phyloP scores from a whole-genome alignment of 2,888 invertebrate genomes.

The Stictocephala bisonia region DNA sequence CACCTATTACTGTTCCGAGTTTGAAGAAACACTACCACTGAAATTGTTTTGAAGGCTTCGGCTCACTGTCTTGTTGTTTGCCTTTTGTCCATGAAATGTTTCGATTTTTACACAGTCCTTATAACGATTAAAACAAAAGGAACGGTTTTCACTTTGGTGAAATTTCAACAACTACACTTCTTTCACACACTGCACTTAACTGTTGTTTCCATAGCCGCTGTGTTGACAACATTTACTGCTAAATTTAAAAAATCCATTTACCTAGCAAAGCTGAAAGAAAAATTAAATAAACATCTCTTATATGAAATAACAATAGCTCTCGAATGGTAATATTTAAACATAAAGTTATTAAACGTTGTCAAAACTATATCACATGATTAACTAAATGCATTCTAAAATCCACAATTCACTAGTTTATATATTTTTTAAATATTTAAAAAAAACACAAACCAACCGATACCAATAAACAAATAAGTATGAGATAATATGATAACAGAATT shows the following conservation, averaged over 20 bases:
- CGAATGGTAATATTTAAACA: no score
- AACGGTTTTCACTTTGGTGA: slow-evolving; percentile 16
- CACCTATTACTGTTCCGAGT: background rate
- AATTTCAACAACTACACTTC: slow-evolving; percentile 4
- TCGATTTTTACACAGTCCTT: slow-evolving; percentile 23
- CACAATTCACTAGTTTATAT: slow-evolving; percentile 31
- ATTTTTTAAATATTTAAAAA: slow-evolving; percentile 26
- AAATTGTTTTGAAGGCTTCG: slow-evolving; percentile 1
- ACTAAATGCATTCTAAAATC: slow-evolving; percentile 18
- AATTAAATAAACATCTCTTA: no score
- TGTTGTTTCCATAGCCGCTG: background rate
- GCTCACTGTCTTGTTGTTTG: slow-evolving; percentile 17
- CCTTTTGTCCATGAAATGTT: slow-evolving; percentile 4
- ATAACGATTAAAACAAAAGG: slow-evolving; percentile 10
- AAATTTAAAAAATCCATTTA: no score
- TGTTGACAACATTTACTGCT: background rate
- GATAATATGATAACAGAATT: slow-evolving; percentile 33
- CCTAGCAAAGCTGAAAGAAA: background rate
- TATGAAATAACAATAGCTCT: no score
- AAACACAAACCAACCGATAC: slow-evolving; percentile 37
- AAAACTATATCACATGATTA: background rate
- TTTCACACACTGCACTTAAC: slow-evolving; percentile 14
- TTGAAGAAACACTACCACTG: slow-evolving; percentile 27
- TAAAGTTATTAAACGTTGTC: background rate
- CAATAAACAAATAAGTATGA: slow-evolving; percentile 36